phyloP scores from a whole-genome alignment of 2,888 invertebrate species.

The Scaptomyza polygonia region DNA sequence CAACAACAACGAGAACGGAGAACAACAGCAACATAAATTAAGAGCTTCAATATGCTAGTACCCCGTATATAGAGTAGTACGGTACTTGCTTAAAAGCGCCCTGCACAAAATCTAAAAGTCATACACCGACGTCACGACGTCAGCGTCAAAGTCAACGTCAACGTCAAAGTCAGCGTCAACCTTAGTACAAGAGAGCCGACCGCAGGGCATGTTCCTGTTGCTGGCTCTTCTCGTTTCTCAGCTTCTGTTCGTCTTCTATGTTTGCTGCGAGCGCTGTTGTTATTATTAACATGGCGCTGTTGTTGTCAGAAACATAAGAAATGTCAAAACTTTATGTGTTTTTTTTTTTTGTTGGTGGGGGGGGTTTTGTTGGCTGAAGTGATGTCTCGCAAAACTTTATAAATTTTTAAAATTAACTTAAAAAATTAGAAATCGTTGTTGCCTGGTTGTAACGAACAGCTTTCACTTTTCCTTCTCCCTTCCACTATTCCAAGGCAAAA shows the following conservation, averaged over 20 bases:
- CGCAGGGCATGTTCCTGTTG: slow-evolving; percentile 69
- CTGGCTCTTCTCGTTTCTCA: slow-evolving; percentile 4
- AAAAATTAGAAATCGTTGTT: slow-evolving; percentile 62
- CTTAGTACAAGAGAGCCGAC: slow-evolving; percentile 51
- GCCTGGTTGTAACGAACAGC: neutral
- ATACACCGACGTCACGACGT: slow-evolving; percentile 57
- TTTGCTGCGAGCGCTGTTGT: slow-evolving; percentile 57
- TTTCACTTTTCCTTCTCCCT: neutral
- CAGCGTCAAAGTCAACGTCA: slow-evolving; percentile 36
- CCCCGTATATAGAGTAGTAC: neutral
- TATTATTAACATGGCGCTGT: slow-evolving; percentile 67
- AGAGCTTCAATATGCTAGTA: slow-evolving; percentile 26
- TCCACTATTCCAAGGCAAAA: neutral
- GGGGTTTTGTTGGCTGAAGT: slow-evolving; percentile 21
- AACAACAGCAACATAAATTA: slow-evolving; percentile 60
- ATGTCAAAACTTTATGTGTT: slow-evolving; percentile 71
- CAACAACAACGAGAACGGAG: slow-evolving; percentile 4
- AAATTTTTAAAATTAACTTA: slow-evolving; percentile 77
- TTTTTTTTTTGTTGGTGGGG: slow-evolving; percentile 13
- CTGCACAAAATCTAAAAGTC: slow-evolving; percentile 74
- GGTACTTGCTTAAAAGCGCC: slow-evolving; percentile 56
- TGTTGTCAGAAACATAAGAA: slow-evolving; percentile 78
- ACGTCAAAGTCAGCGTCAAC: slow-evolving; percentile 52
- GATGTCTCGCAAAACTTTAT: slow-evolving; percentile 50
- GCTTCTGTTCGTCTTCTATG: slow-evolving; percentile 10